Evolutionary conservation across 2,113 vertebrate species (phyloP).

Genomic region (Tiliqua scincoides): DNA sequence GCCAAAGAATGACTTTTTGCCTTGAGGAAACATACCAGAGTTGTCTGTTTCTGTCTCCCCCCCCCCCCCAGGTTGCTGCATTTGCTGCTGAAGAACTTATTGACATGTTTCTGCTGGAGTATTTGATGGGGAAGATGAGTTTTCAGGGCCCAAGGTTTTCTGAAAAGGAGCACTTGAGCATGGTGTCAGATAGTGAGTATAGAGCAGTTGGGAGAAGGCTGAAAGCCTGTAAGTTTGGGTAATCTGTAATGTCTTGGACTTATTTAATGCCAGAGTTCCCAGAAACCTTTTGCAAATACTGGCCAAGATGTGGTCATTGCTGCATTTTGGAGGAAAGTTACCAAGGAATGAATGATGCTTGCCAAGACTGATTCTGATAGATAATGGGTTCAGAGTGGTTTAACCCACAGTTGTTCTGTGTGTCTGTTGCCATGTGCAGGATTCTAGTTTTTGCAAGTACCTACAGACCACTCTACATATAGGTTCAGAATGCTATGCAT

Average conservation of each 20-base stretch:
- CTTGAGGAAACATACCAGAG: slow-evolving; percentile 37
- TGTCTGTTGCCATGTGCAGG: not conserved
- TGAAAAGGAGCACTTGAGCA: slow-evolving; percentile 36
- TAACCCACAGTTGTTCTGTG: not conserved
- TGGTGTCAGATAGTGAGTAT: slow-evolving; percentile 42
- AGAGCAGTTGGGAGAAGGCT: not conserved
- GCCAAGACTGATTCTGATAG: not conserved
- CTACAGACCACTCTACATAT: not conserved
- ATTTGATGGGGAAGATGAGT: slow-evolving; percentile 50
- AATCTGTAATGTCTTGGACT: not conserved
- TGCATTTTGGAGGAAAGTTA: not conserved
- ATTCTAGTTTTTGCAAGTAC: not conserved
- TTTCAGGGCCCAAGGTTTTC: slow-evolving; percentile 34
- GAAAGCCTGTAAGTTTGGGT: not conserved
- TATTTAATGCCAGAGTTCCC: not conserved
- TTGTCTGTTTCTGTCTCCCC: slow-evolving; percentile 7
- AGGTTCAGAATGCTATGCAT: not conserved
- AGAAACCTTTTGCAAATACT: not conserved
- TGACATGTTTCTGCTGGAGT: slow-evolving; percentile 51
- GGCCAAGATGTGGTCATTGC: not conserved
- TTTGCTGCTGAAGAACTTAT: slow-evolving; percentile 53
- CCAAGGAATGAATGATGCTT: not conserved
- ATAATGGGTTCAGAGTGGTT: not conserved
- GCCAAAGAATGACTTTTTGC: slow-evolving; percentile 18
- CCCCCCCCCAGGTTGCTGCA: slow-evolving; percentile 24